A percentile compares a stretch with the other conserved stretches of the same genome.
These are phyloP conservation scores for Oasisia sp. DNA, from an alignment of 2,888 invertebrate genomes.

Conservation along the genomic window DNA sequence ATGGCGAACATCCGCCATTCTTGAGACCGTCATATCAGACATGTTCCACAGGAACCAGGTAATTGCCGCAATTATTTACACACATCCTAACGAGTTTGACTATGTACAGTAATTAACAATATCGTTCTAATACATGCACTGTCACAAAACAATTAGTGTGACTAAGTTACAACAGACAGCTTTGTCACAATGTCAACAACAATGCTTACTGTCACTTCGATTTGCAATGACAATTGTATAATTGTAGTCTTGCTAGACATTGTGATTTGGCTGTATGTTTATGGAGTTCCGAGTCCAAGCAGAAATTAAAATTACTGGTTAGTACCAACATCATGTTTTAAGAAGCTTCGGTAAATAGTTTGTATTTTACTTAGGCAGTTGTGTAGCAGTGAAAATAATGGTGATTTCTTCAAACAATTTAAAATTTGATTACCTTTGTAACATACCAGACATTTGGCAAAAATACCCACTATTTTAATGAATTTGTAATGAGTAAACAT, in stretches of 20 bases:
- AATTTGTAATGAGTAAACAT: too few species aligned
- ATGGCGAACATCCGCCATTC: neutral
- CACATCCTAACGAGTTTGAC: neutral
- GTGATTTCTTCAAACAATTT: too few species aligned
- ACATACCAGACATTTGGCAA: neutral
- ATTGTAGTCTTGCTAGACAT: too few species aligned
- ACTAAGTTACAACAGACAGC: neutral
- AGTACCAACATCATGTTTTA: neutral
- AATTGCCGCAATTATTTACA: neutral
- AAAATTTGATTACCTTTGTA: too few species aligned
- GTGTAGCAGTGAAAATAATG: too few species aligned
- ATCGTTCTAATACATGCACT: neutral
- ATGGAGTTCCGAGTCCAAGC: too few species aligned
- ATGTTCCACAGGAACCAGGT: neutral
- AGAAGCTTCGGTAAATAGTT: neutral
- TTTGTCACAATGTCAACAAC: neutral
- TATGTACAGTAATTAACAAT: neutral
- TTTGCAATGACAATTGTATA: neutral
- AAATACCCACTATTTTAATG: neutral
- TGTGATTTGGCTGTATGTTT: too few species aligned
- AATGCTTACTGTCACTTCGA: neutral
- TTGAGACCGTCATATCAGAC: neutral
- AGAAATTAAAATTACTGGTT: neutral
- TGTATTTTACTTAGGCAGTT: too few species aligned
- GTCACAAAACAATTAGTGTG: conserved; percentile 8